Evolutionary conservation across 2,113 vertebrate genomes (phyloP).

Genomic region (Cryptotis parvus): DNA sequence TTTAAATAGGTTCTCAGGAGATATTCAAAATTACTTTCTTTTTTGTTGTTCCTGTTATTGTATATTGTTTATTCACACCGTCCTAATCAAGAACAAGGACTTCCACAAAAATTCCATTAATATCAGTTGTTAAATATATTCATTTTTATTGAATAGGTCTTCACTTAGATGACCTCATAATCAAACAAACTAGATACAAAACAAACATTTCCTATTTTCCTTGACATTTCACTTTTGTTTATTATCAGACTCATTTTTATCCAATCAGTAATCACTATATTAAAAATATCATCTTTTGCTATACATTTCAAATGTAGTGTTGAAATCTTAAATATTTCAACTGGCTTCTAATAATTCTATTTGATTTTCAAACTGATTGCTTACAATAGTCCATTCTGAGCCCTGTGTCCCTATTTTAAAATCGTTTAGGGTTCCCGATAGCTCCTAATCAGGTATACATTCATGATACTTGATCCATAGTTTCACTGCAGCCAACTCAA

Average conservation of each 20-base stretch:
- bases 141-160: neutral
- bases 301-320: neutral
- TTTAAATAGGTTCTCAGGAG: neutral
- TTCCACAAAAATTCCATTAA: neutral
- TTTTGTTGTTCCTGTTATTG: conserved; percentile 9
- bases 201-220: neutral
- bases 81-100: conserved; percentile 2
- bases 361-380: neutral
- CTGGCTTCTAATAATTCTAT: neutral
- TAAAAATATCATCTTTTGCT: neutral
- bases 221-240: neutral
- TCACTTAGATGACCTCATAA: neutral
- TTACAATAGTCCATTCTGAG: neutral
- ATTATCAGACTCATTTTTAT: neutral
- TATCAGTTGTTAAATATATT: neutral
- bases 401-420: neutral
- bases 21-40: neutral
- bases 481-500: neutral
- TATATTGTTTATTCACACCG: neutral
- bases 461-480: neutral
- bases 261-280: neutral
- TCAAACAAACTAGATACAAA: neutral
- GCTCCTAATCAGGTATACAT: neutral
- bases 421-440: neutral
- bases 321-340: neutral